Conservation (phyloP, 2,888 invertebrate species). For the Platynereis dumerilii region DNA sequence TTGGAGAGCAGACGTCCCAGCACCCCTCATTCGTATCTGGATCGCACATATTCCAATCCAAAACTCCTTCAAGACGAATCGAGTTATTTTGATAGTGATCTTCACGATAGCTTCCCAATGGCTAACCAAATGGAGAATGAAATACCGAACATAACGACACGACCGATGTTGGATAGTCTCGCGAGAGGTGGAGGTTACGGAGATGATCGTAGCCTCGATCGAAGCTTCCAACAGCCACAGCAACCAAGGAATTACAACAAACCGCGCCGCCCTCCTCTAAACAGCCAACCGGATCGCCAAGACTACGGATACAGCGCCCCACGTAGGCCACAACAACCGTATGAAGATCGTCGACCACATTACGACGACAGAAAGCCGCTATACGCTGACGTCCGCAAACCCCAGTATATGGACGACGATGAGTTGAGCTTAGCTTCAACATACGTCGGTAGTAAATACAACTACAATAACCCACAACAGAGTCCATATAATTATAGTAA, state of each 20-base stretch:
- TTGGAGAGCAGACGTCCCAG: slow-evolving; percentile 27
- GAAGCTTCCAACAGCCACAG: neutral
- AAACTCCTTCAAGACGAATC: slow-evolving; percentile 24
- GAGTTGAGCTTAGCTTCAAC: too few species aligned
- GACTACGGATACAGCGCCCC: neutral
- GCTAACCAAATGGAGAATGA: slow-evolving; percentile 46
- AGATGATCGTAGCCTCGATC: slow-evolving; percentile 29
- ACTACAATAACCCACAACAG: too few species aligned
- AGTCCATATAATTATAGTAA: too few species aligned
- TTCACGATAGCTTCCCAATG: slow-evolving; percentile 21
- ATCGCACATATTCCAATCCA: slow-evolving; percentile 24
- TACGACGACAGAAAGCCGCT: neutral
- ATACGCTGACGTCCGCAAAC: too few species aligned
- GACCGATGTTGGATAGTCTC: slow-evolving; percentile 22
- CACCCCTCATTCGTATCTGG: slow-evolving; percentile 33
- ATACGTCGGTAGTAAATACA: too few species aligned
- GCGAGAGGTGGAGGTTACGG: slow-evolving; percentile 19
- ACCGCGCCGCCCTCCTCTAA: slow-evolving; percentile 3
- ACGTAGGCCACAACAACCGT: neutral
- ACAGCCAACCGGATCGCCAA: neutral
- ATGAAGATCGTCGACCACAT: neutral
- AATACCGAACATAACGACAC: slow-evolving; percentile 33
- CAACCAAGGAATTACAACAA: neutral
- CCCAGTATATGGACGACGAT: neutral
- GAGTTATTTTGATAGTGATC: slow-evolving; percentile 36